These are phyloP conservation scores for Alaudala cheleensis DNA, from an alignment of 2,113 vertebrate genomes.

Conservation along the genomic window DNA sequence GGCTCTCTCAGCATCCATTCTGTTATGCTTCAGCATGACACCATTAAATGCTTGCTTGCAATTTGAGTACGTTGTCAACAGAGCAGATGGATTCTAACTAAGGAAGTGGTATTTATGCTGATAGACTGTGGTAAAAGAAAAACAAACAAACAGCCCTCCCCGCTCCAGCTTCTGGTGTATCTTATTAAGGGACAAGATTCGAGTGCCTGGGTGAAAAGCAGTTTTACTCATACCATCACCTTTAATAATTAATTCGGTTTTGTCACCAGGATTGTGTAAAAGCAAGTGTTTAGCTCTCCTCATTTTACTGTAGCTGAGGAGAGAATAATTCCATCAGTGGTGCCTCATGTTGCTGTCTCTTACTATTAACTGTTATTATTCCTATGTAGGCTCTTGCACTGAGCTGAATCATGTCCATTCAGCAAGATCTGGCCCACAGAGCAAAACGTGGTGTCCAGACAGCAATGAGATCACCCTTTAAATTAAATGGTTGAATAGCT, in stretches of 20 bases:
- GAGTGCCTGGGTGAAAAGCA: not conserved
- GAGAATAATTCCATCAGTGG: not conserved
- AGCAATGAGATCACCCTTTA: not conserved
- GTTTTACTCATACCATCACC: not conserved
- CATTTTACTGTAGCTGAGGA: not conserved
- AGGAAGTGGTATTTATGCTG: conserved; percentile 51
- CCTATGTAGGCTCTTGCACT: fast-evolving
- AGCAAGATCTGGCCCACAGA: not conserved
- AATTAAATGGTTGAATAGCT: not conserved
- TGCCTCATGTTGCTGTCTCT: not conserved
- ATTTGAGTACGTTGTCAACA: conserved; percentile 62
- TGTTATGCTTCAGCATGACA: conserved; percentile 40
- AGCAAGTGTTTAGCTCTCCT: not conserved
- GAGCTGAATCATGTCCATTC: not conserved
- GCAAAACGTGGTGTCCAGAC: not conserved
- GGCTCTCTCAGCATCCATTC: conserved; percentile 48
- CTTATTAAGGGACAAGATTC: conserved; percentile 32
- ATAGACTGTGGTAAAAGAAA: conserved; percentile 26
- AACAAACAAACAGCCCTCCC: not conserved
- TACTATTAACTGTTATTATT: not conserved
- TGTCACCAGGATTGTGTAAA: not conserved
- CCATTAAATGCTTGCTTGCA: conserved; percentile 65
- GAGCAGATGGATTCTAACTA: conserved; percentile 45
- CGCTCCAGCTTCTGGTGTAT: not conserved
- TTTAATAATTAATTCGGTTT: conserved; percentile 17